Conservation (phyloP, 2,113 vertebrate genomes). For the Mustela lutreola region DNA sequence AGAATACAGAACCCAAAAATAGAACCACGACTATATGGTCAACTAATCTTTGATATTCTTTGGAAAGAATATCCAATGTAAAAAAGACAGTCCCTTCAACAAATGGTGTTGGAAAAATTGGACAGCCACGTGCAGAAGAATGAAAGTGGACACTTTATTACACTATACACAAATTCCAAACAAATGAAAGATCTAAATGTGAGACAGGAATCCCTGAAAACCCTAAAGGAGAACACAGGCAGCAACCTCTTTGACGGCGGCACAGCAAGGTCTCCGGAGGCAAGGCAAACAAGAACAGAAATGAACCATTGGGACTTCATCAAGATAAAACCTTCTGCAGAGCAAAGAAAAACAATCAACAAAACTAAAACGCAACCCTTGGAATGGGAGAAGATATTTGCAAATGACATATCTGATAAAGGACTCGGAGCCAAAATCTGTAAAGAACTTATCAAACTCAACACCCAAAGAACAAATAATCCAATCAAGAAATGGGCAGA, state of each 20-base stretch:
- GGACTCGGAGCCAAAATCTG: no score
- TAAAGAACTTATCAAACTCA: no score
- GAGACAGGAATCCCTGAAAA: no score
- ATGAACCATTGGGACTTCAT: not conserved
- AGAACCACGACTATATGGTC: not conserved
- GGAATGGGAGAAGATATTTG: not conserved
- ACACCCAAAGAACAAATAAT: no score
- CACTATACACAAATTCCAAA: no score
- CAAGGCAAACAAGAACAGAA: not conserved
- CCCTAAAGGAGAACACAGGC: no score
- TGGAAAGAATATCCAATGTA: not conserved
- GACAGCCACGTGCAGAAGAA: no score
- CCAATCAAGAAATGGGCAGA: no score
- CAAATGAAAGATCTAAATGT: no score
- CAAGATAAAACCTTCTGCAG: not conserved
- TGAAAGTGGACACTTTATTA: no score
- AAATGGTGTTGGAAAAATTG: not conserved
- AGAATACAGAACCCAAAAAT: not conserved
- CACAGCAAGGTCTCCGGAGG: not conserved
- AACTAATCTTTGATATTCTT: not conserved
- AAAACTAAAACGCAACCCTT: not conserved
- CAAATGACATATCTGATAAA: no score
- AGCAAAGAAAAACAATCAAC: not conserved
- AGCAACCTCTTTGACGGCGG: no score
- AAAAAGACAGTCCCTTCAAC: not conserved